phyloP scores from a whole-genome alignment of 2,888 invertebrate genomes.

The Dioctria rufipes region DNA sequence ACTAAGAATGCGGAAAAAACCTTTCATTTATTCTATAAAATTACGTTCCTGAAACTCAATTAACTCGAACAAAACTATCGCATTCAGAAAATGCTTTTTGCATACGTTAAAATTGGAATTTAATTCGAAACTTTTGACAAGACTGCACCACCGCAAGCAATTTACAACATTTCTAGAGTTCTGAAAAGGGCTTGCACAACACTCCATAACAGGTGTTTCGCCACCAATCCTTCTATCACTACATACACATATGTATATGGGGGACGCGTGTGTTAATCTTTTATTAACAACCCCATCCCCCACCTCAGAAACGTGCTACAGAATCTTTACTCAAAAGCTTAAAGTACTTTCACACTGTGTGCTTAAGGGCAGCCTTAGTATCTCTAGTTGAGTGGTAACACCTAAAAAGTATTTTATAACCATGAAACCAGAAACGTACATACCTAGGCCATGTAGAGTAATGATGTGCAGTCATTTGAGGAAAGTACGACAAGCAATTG shows the following conservation, averaged over 20 bases:
- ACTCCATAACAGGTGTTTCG: constrained; percentile 41
- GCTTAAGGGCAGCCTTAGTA: constrained; percentile 26
- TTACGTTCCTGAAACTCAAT: too few species aligned
- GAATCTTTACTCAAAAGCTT: constrained; percentile 37
- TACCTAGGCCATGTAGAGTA: too few species aligned
- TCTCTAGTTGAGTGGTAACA: constrained; percentile 1
- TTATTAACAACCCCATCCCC: constrained; percentile 29
- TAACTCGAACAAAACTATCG: too few species aligned
- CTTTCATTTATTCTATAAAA: too few species aligned
- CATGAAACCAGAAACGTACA: too few species aligned
- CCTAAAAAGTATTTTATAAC: not conserved
- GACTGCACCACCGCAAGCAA: constrained; percentile 8
- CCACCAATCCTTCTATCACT: constrained; percentile 24
- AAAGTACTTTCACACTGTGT: constrained; percentile 18
- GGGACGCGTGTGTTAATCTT: constrained; percentile 26
- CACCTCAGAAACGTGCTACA: constrained; percentile 11
- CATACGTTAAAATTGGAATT: not conserved
- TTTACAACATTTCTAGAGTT: constrained; percentile 19
- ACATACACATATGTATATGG: not conserved
- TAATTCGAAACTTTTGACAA: constrained; percentile 7
- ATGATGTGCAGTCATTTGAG: not conserved
- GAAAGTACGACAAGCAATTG: constrained; percentile 12
- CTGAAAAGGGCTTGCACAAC: constrained; percentile 14
- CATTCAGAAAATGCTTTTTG: too few species aligned
- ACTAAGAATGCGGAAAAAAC: too few species aligned